Evolutionary conservation across 2,797 vertebrate species (phyloP).

Genomic region (Eremophila alpestris): DNA sequence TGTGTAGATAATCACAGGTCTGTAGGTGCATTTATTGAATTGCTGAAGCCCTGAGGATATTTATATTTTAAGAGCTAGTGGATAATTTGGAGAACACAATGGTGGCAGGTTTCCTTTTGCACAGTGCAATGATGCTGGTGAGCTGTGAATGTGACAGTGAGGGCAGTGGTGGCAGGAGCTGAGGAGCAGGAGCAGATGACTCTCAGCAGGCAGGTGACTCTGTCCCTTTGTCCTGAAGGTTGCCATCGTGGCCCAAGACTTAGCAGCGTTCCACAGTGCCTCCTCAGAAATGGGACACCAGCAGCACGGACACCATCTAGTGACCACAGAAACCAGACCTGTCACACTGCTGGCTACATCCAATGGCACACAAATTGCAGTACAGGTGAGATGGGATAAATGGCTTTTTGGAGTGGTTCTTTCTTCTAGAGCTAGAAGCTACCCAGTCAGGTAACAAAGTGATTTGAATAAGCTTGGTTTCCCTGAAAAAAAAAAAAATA

Average conservation of each 20-base stretch:
- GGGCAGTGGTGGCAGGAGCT: not conserved
- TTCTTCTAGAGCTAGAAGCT: not conserved
- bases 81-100: not conserved
- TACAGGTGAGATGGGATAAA: constrained; percentile 84
- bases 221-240: constrained; percentile 80
- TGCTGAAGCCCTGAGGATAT: not conserved
- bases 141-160: not conserved
- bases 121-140: not conserved
- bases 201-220: not conserved
- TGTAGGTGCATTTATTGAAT: not conserved
- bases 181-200: not conserved
- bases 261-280: constrained; percentile 90
- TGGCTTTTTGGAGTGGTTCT: not conserved
- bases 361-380: constrained; percentile 99
- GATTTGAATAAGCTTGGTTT: not conserved
- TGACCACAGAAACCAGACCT: constrained; percentile 85
- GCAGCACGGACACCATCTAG: constrained; percentile 84
- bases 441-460: not conserved
- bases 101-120: not conserved
- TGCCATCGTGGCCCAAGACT: constrained; percentile 97
- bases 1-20: not conserved
- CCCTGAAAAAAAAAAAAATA: not conserved
- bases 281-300: constrained; percentile 89
- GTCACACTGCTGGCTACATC: constrained; percentile 96
- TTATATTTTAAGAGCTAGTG: not conserved